Base-by-base conservation (phyloP, 1,140 invertebrate species). In the Lasioglossum albipes region DNA sequence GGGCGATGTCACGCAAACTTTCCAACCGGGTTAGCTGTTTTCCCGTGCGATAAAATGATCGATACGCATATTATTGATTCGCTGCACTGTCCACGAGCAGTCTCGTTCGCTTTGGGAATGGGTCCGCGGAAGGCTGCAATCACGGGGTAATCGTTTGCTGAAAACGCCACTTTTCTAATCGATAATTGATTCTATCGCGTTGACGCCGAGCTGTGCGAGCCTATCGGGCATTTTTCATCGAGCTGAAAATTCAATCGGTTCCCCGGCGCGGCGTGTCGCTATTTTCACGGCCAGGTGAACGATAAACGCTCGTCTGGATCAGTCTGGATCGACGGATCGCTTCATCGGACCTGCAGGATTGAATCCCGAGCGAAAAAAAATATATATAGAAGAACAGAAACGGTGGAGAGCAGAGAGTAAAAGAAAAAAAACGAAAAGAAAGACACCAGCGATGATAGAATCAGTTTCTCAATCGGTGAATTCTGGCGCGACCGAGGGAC, bases 111-210 rank as follows among this genome's bases (percentile, higher is more conserved):
- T 10, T 10, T 20, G n/a, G 36, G 2, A 65, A 42, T 61, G 18
- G 20, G 69, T 6, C 71, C 68, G 20, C 13, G 3, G 16, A 78
- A 20, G 42, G 42, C 45, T 41, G 52, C 61, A 81, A 86, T 83
- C 81, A 22, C 31, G 68, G 20, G 7, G 57, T 54, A 79, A 78
- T 86, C 41, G 61, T 49, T 78, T 31, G 41, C 49, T 84, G 73
- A 86, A 86, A 88, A 90, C 78, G 68, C 78, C 83, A 86, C 86
- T 87, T 87, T 88, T 77, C 83, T 69, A 82, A 91, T 91, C 90
- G 84, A 91, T 91, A 89, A 72, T 78, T 79, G 66, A 73, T 79
- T 82, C 65, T 27, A 79, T 62, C 52, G 62, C 64, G 70, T 45
- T 22, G 36, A 49, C 41, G 65, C 54, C 54, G 18, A 31, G 20